Evolutionary conservation across 2,113 vertebrate genomes (phyloP).

Genomic region (Papio anubis): DNA sequence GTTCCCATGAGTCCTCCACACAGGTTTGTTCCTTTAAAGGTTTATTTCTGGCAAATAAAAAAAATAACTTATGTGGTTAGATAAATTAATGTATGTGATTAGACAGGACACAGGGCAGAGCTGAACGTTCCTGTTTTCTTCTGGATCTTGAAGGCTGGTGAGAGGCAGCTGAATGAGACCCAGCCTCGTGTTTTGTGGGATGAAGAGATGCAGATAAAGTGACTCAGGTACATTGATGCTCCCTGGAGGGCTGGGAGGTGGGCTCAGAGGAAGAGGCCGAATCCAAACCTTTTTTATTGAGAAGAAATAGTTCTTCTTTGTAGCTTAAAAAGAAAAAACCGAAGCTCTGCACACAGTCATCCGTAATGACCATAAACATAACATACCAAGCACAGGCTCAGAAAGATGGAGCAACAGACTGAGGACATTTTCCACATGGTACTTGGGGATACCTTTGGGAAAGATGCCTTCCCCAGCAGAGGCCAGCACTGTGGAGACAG

Average conservation of each 20-base stretch:
- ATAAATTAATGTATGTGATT: constrained; percentile 88
- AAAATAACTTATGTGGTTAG: constrained; percentile 88
- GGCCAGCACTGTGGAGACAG: background rate
- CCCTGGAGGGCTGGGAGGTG: background rate
- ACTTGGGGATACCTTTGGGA: background rate
- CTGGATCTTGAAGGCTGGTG: background rate
- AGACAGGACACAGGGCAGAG: constrained; percentile 75
- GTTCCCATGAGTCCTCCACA: constrained; percentile 51
- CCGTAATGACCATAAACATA: background rate
- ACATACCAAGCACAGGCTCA: background rate
- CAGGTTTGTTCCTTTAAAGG: constrained; percentile 66
- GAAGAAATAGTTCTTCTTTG: background rate
- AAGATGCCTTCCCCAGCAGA: background rate
- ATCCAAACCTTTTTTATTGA: background rate
- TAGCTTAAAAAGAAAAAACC: background rate
- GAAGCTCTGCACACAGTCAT: background rate
- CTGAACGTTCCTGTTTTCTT: background rate
- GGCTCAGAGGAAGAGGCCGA: background rate
- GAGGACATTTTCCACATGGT: background rate
- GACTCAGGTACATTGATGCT: background rate
- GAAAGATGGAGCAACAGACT: background rate
- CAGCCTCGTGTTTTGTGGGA: background rate
- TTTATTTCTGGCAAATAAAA: constrained; percentile 91
- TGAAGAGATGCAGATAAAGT: rapidly evolving
- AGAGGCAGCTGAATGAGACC: background rate